Percentiles rank a stretch among this genome's conserved stretches.
Evolutionary conservation across 2,113 vertebrate genomes (phyloP).

Genomic region (Mus pahari): DNA sequence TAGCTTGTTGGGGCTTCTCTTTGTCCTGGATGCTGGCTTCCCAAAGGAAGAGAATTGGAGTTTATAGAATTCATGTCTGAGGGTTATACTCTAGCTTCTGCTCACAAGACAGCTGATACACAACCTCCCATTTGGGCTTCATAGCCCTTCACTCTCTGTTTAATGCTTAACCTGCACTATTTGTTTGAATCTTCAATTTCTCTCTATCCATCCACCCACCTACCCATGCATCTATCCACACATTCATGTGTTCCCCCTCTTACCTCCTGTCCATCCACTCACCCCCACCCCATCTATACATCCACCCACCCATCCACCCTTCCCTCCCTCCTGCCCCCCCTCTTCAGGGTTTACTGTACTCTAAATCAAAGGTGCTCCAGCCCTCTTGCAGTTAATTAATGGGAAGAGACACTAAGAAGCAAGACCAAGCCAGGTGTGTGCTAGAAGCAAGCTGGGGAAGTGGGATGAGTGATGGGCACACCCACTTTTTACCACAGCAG

Average conservation of each 20-base stretch:
- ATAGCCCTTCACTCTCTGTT: not conserved
- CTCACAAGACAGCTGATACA: not conserved
- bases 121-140: not conserved
- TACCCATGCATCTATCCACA: not conserved
- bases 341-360: not conserved
- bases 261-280: not conserved
- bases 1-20: not conserved
- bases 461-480: accelerated
- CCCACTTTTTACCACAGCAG: accelerated
- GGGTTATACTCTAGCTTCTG: not conserved
- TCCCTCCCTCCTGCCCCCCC: not conserved
- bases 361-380: too few relatives aligned
- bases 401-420: not conserved
- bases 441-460: too few relatives aligned
- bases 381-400: too few relatives aligned
- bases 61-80: not conserved
- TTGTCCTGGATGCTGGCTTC: not conserved
- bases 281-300: not conserved
- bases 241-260: not conserved
- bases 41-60: not conserved
- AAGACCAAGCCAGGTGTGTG: not conserved
- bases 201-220: not conserved
- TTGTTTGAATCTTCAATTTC: not conserved
- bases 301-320: not conserved
- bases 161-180: too few relatives aligned